Percentiles rank a stretch among this genome's conserved stretches.
Evolutionary conservation across 2,113 vertebrate genomes (phyloP).

Genomic region (Alces alces): DNA sequence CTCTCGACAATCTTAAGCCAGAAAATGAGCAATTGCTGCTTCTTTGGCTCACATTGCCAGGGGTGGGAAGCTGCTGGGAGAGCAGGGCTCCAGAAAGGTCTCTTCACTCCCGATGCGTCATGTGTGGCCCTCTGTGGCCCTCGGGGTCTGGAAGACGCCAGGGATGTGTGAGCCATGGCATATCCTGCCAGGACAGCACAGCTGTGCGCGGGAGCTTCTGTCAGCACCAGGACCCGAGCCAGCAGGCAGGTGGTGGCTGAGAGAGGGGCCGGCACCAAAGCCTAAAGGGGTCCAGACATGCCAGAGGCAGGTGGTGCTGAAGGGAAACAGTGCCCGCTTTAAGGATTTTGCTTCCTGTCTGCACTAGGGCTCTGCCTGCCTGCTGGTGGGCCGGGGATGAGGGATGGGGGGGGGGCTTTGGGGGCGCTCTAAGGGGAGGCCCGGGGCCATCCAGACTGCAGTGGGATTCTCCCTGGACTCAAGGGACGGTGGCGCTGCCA

Average conservation of each 20-base stretch:
- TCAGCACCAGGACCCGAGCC: not conserved
- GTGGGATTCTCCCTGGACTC: not conserved
- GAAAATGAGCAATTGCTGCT: not conserved
- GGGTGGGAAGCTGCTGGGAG: not conserved
- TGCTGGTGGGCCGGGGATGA: not conserved
- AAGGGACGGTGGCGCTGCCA: not conserved
- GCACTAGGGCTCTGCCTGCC: not conserved
- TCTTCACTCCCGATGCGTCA: not conserved
- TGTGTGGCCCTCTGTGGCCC: not conserved
- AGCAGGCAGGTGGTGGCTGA: not conserved
- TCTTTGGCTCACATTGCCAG: not conserved
- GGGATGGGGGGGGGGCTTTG: not conserved
- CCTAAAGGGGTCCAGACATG: not conserved
- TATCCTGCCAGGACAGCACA: not conserved
- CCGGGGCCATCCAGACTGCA: not conserved
- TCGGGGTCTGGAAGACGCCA: rapidly evolving
- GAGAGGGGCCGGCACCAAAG: not conserved
- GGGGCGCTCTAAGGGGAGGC: not conserved
- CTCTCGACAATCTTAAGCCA: not conserved
- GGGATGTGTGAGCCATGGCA: not conserved
- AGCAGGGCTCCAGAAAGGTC: not conserved
- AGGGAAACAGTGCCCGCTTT: not conserved
- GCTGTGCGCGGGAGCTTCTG: not conserved
- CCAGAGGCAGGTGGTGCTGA: not conserved
- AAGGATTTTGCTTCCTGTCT: not conserved